A percentile compares a stretch with the other conserved stretches of the same genome.
These are phyloP conservation scores for Theropithecus gelada DNA, from an alignment of 2,113 vertebrate species.

Conservation along the genomic window DNA sequence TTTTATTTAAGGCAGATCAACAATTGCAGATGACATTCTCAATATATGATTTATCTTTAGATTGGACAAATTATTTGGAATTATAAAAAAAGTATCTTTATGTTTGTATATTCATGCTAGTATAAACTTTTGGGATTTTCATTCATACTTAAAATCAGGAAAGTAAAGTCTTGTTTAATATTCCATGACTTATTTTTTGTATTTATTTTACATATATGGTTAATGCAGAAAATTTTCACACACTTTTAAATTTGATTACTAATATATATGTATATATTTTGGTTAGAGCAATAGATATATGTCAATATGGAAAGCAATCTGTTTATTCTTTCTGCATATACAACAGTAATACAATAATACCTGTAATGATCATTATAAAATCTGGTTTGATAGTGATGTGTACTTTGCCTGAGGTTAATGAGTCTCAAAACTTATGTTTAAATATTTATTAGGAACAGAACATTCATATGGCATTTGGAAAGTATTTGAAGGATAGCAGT, in stretches of 20 bases:
- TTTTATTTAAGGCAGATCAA: conserved; percentile 6
- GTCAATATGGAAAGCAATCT: not conserved
- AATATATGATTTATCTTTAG: not conserved
- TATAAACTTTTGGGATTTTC: conserved; percentile 10
- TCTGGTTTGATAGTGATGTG: not conserved
- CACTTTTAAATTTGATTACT: not conserved
- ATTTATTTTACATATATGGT: conserved; percentile 29
- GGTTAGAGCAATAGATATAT: not conserved
- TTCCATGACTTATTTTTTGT: not conserved
- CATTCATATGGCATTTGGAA: not conserved
- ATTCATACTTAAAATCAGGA: not conserved
- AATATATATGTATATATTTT: not conserved
- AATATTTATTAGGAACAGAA: not conserved
- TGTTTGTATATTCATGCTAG: not conserved
- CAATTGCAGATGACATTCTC: not conserved
- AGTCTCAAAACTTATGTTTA: conserved; percentile 31
- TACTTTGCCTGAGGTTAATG: conserved; percentile 23
- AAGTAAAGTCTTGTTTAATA: conserved; percentile 11
- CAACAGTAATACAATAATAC: not conserved
- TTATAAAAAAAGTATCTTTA: not conserved
- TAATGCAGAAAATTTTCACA: conserved; percentile 5
- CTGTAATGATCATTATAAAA: conserved; percentile 16
- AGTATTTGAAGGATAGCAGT: not conserved
- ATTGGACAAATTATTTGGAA: not conserved
- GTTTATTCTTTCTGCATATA: not conserved